Base-by-base conservation (phyloP, 1,140 invertebrate genomes). In the Eriosoma lanigerum region DNA sequence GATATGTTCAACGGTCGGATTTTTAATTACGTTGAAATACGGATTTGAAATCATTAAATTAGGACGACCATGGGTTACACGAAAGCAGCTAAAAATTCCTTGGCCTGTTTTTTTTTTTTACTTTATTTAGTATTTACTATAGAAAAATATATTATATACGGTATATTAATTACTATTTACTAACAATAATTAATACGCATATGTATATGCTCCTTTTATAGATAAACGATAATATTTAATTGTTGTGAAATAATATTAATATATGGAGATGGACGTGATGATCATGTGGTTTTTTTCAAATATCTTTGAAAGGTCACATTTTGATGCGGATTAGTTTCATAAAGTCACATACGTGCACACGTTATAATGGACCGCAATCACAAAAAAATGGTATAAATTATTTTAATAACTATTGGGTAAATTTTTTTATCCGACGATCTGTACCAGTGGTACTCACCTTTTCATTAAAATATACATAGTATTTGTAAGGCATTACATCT, bases 141-240 rank as follows among this genome's bases (percentile, higher is more conserved):
- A 38, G 8, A 1, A 19, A 21, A 54, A 21, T 54, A 54, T 38
- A 38, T 38, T 54, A 6, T 19, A 54, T 19, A 54, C 19, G 6
- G 19, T 54, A n/a, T 54, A 54, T 72, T 52, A 72, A 72, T 72
- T 19, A 50, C 44, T 26, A 19, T 70, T 10, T 29, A 46, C 26
- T 26, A 72, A 72, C 19, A 50, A 46, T 72, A 72, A 64, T 21
- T 24, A 21, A 24, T 6, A 9, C 29, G 60, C 29, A 17, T n/a
- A 44, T 19, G 9, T 48, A 24, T 70, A n/a, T 32, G 21, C 50
- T 50, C 68, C 48, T 52, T 72, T 72, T 72, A 72, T 13, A 19
- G 24, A 10, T 24, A 68, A 8, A 24, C 21, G 21, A 58, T n/a
- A 1, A 58, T 58, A 9, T 58, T 58, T n/a, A 62, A 24, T 13